Evolutionary conservation across 2,888 invertebrate species (phyloP).

Genomic region (Leptinotarsa rubiginosa): DNA sequence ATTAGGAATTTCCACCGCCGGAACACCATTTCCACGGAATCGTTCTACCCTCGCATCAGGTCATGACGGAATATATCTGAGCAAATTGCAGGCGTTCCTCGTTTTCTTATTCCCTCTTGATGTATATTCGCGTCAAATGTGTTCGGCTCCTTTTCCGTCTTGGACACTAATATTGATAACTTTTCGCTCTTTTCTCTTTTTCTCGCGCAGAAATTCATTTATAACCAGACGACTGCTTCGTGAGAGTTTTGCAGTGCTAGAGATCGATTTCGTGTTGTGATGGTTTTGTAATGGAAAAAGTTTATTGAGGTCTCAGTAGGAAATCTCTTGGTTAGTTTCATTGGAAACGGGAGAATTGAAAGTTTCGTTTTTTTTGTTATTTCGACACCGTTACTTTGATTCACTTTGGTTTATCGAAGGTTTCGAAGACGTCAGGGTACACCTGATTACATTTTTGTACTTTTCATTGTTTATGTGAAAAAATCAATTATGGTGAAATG

Average conservation of each 20-base stretch:
- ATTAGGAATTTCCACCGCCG: neutral
- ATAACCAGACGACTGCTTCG: slow-evolving; percentile 13
- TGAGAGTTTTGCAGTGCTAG: slow-evolving; percentile 1
- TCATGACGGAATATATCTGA: slow-evolving; percentile 2
- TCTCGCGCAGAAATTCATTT: slow-evolving; percentile 13
- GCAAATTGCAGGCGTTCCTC: slow-evolving; percentile 18
- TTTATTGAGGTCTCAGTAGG: slow-evolving; percentile 7
- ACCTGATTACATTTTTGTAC: no score
- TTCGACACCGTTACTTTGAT: slow-evolving; percentile 10
- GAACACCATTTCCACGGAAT: neutral
- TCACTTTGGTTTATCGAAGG: neutral
- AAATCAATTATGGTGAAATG: no score
- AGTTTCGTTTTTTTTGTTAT: neutral
- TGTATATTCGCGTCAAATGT: slow-evolving; percentile 18
- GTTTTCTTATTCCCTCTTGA: slow-evolving; percentile 15
- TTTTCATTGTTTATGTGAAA: no score
- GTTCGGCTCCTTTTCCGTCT: slow-evolving; percentile 12
- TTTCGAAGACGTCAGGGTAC: no score
- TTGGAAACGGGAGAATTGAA: neutral
- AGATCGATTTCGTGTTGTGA: slow-evolving; percentile 3
- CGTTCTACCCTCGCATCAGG: neutral
- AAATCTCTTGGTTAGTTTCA: slow-evolving; percentile 8
- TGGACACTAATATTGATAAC: slow-evolving; percentile 18
- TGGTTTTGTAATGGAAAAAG: slow-evolving; percentile 16
- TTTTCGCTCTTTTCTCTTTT: slow-evolving; percentile 2